A percentile compares a stretch with the other conserved stretches of the same genome.
Conservation (phyloP, 2,888 invertebrate species). For the Nymphalis urticae region DNA sequence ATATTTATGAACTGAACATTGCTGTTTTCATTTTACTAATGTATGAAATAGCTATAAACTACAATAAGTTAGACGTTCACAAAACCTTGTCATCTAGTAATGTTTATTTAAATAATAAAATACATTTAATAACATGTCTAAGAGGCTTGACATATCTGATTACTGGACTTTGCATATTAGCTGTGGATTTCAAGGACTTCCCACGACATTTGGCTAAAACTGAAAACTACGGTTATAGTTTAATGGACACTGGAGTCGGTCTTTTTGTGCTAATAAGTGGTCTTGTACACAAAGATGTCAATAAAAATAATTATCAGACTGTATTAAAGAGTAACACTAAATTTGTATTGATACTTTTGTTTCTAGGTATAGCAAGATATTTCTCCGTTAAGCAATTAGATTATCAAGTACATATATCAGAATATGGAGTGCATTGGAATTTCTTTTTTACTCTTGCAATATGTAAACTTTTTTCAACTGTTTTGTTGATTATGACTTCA, state of each 20-base stretch:
- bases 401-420: constrained; percentile 94
- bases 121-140: constrained; percentile 83
- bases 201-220: constrained; percentile 94
- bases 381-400: constrained; percentile 83
- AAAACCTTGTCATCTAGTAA: constrained; percentile 27
- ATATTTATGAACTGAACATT: constrained; percentile 59
- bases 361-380: constrained; percentile 84
- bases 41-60: constrained; percentile 41
- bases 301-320: constrained; percentile 50
- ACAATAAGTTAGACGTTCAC: constrained; percentile 20
- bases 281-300: constrained; percentile 81
- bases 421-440: constrained; percentile 99
- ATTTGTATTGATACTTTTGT: constrained; percentile 61
- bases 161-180: constrained; percentile 92
- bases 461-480: constrained; percentile 87
- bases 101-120: constrained; percentile 45
- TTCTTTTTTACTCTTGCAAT: constrained; percentile 97
- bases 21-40: constrained; percentile 50
- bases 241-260: constrained; percentile 98
- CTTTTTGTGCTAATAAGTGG: constrained; percentile 92
- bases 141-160: constrained; percentile 87
- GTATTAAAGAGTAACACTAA: constrained; percentile 64
- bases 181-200: constrained; percentile 95
- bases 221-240: constrained; percentile 89
- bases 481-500: constrained; percentile 80